Evolutionary conservation across 2,797 vertebrate genomes (phyloP).

Genomic region (Microcaecilia unicolor): DNA sequence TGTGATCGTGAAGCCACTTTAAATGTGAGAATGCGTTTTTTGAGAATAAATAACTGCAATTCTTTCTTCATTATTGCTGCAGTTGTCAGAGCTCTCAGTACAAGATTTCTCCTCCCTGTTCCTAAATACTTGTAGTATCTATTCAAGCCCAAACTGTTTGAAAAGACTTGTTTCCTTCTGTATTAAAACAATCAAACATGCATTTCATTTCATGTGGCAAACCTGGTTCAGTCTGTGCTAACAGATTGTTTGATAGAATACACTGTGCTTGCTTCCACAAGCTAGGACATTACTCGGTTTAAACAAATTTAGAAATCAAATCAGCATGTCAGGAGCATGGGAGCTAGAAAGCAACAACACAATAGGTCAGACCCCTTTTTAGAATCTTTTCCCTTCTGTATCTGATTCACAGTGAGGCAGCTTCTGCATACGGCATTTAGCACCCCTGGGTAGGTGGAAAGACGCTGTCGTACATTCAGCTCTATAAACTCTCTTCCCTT

Average conservation of each 20-base stretch:
- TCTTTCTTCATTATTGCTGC: too few species aligned
- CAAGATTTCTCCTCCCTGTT: too few species aligned
- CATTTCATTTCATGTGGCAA: too few species aligned
- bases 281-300: neutral
- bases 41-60: too few species aligned
- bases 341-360: slow-evolving; percentile 9
- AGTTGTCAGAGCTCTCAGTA: too few species aligned
- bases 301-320: neutral
- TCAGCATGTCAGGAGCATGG: neutral
- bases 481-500: neutral
- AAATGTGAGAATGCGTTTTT: too few species aligned
- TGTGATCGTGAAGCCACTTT: too few species aligned
- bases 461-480: slow-evolving; percentile 3
- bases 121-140: too few species aligned
- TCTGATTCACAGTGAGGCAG: slow-evolving; percentile 7
- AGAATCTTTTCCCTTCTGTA: slow-evolving; percentile 4
- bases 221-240: slow-evolving; percentile 7
- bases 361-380: too few species aligned
- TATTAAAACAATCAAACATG: too few species aligned
- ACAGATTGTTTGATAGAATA: slow-evolving; percentile 1
- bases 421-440: slow-evolving; percentile 5
- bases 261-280: neutral
- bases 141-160: too few species aligned
- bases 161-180: too few species aligned
- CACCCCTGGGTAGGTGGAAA: neutral